A percentile compares a stretch with the other conserved stretches of the same genome.
phyloP scores from a whole-genome alignment of 1,140 invertebrate genomes.

The Pygmarrhopalites habei region DNA sequence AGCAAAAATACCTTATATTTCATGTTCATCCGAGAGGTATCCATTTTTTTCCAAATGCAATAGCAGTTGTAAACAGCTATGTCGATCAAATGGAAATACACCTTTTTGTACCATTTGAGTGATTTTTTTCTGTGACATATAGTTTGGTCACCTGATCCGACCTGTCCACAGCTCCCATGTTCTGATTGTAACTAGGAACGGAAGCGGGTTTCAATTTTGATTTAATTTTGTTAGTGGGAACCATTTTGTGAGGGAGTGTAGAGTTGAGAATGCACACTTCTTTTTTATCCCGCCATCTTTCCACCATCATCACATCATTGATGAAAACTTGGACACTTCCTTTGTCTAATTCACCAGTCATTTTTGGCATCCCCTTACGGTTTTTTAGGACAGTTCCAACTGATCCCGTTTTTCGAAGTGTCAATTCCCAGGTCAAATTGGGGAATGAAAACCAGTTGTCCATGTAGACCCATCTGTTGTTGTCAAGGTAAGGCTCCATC shows the following conservation, averaged over 20 bases:
- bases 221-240: no score
- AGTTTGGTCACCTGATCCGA: background rate
- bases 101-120: constrained; percentile 1
- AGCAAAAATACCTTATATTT: no score
- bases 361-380: constrained; percentile 7
- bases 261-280: no score
- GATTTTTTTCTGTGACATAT: background rate
- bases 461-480: constrained; percentile 43
- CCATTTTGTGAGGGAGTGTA: no score
- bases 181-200: background rate
- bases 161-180: background rate
- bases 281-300: no score
- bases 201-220: background rate
- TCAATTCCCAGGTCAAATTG: constrained; percentile 41
- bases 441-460: constrained; percentile 47
- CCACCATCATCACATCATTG: no score
- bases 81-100: background rate
- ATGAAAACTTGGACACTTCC: constrained; percentile 1
- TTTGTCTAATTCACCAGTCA: background rate
- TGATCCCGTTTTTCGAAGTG: constrained; percentile 42
- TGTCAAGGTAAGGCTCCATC: constrained; percentile 34
- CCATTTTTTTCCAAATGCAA: background rate
- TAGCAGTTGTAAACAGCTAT: background rate
- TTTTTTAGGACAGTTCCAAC: constrained; percentile 38
- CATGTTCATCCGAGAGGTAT: background rate